Base-by-base conservation (phyloP, 1,140 invertebrate species). In the Caenorhabditis briggsae region DNA sequence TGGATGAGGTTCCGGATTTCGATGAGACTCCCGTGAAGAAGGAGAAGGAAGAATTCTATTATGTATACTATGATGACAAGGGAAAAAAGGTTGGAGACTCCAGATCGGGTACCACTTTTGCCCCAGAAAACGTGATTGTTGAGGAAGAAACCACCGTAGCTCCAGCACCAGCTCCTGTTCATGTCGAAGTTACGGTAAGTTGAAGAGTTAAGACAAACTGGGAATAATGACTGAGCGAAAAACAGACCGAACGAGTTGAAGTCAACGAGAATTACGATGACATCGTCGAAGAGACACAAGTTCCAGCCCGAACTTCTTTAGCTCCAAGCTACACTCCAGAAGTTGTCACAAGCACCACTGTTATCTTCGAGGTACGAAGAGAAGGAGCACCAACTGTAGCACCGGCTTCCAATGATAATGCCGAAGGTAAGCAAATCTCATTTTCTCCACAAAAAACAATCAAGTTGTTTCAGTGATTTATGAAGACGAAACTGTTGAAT, bases 11-110 rank as follows among this genome's bases (percentile, higher is more conserved):
- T 12, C 70, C 70, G 23, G 70, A 78, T 53, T 78, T 78, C 9
- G 70, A 78, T 78, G 70, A 78, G 46, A 78, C 43, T 9, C 43
- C 70, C 3, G 43, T 78, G 18, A 78, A 78, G 33, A 78, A 78
- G 33, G 70, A 78, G 6, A 78, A 78, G 46, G 70, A 78, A 50
- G 70, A 78, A n/a, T 78, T 78, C n/a, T 78, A 78, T 53, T 78
- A 78, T 23, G 70, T 53, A 6, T 78, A 78, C 20, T 78, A 78
- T 53, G 70, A 78, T 53, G 70, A 78, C n/a, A 78, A 78, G 70
- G 70, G 70, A 12, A 50, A 48, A 1, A 78, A 78, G n/a, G 70
- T 78, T n/a, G 70, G 70, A 23, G 70, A 78, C n/a, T 78, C 70
- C 12, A 50, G 70, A 78, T 78, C 70, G 11, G 70, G 70, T 53